Conservation (phyloP, 1,140 invertebrate species). For the Anastatus disparis region DNA sequence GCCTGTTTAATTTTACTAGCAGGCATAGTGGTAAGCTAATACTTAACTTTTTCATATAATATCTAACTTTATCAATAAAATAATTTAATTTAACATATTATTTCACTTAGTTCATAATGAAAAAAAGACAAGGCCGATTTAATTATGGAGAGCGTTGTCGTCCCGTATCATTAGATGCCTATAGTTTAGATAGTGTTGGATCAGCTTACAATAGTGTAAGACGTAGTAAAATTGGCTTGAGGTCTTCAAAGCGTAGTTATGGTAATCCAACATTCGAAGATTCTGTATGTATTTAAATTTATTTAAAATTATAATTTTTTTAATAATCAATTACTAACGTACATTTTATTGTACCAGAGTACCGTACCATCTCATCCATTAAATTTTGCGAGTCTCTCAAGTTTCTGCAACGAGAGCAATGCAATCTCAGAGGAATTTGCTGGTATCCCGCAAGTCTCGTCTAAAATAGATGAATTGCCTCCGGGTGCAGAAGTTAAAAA, state of each 20-base stretch:
- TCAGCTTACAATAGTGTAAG: slow-evolving; percentile 83
- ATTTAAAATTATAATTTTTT: neutral
- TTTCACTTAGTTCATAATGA: slow-evolving; percentile 72
- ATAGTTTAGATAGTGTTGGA: slow-evolving; percentile 89
- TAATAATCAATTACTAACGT: neutral
- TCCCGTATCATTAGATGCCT: slow-evolving; percentile 87
- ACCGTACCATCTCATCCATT: slow-evolving; percentile 76
- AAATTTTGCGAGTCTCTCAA: slow-evolving; percentile 79
- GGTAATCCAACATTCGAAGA: slow-evolving; percentile 93
- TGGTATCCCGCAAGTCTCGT: slow-evolving; percentile 80
- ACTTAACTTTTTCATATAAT: neutral
- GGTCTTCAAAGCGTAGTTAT: slow-evolving; percentile 88
- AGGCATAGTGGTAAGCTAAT: slow-evolving; percentile 73
- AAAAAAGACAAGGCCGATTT: slow-evolving; percentile 74
- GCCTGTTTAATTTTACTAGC: slow-evolving; percentile 72
- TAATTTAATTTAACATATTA: neutral
- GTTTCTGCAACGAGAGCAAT: slow-evolving; percentile 78
- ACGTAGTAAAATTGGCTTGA: slow-evolving; percentile 75
- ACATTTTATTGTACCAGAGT: slow-evolving; percentile 61
- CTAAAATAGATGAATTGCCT: slow-evolving; percentile 84
- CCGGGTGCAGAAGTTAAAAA: slow-evolving; percentile 90
- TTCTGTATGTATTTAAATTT: slow-evolving; percentile 71
- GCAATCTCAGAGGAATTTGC: slow-evolving; percentile 82
- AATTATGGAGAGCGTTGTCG: slow-evolving; percentile 87
- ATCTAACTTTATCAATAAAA: neutral